These are phyloP conservation scores for Semaprochilodus insignis DNA, from an alignment of 2,797 vertebrate genomes.

Conservation along the genomic window DNA sequence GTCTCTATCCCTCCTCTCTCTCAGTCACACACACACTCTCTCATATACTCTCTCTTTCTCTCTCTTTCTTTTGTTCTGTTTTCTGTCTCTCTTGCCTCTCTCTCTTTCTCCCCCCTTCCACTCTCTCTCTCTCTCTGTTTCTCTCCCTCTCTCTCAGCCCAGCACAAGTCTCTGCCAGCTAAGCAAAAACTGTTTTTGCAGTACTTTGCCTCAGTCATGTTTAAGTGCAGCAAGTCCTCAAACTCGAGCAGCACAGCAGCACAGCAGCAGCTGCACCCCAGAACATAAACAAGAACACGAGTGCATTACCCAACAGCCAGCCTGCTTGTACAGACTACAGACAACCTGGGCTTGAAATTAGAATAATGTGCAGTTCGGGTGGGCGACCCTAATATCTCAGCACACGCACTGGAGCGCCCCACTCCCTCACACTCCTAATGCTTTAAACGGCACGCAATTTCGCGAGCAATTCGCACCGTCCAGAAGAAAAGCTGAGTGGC, in stretches of 20 bases:
- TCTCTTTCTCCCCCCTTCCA: not conserved
- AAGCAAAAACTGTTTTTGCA: slow-evolving; percentile 57
- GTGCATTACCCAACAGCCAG: not conserved
- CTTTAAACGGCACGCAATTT: slow-evolving; percentile 1
- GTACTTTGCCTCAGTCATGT: not conserved
- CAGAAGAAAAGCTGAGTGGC: slow-evolving; percentile 45
- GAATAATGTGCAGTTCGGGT: slow-evolving; percentile 9
- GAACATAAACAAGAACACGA: not conserved
- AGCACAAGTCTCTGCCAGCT: slow-evolving; percentile 57
- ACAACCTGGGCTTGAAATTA: slow-evolving; percentile 16
- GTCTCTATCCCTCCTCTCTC: no score
- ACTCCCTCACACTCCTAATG: slow-evolving; percentile 3
- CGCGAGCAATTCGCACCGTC: slow-evolving; percentile 4
- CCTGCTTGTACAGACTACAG: not conserved
- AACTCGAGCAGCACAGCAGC: not conserved
- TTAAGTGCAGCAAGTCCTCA: slow-evolving; percentile 9
- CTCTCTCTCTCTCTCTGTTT: not conserved
- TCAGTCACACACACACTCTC: no score
- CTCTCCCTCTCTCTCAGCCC: not conserved
- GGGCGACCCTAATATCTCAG: slow-evolving; percentile 1
- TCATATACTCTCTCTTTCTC: no score
- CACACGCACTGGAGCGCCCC: not conserved
- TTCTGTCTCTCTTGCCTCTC: no score
- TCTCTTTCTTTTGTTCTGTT: no score
- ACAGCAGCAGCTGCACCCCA: not conserved